Conservation (phyloP, 2,113 vertebrate species). For the Electrona antarctica region DNA sequence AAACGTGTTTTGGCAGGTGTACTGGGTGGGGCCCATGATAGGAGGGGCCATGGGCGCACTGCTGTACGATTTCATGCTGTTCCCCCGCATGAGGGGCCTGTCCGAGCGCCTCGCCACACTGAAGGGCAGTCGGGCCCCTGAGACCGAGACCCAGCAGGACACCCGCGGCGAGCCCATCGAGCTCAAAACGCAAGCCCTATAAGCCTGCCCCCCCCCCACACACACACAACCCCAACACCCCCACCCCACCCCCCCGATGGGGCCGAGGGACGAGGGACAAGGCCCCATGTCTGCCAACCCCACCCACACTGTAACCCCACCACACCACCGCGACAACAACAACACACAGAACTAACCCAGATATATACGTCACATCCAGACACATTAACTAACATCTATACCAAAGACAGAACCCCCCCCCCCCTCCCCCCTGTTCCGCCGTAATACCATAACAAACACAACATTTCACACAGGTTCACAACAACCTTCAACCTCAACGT, state of each 20-base stretch:
- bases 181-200: constrained; percentile 91
- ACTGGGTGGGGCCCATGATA: constrained; percentile 92
- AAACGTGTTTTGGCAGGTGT: constrained; percentile 79
- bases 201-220: constrained; percentile 59
- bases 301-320: constrained; percentile 33
- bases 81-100: constrained; percentile 87
- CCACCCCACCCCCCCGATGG: constrained; percentile 34
- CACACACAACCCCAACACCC: neutral
- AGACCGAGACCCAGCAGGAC: constrained; percentile 82
- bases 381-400: neutral
- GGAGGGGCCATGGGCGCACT: constrained; percentile 86
- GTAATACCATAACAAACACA: too few species aligned
- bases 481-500: constrained; percentile 58
- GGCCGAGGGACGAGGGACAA: constrained; percentile 51
- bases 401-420: constrained; percentile 14
- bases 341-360: constrained; percentile 41
- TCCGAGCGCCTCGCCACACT: constrained; percentile 90
- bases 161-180: constrained; percentile 85
- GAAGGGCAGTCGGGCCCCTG: constrained; percentile 83
- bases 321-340: constrained; percentile 26
- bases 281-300: constrained; percentile 57
- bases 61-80: constrained; percentile 91
- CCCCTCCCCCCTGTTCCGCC: neutral
- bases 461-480: constrained; percentile 41
- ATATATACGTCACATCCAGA: neutral